These are phyloP conservation scores for Cryptoleucopteryx plumbea DNA, from an alignment of 2,113 vertebrate species.

Conservation along the genomic window DNA sequence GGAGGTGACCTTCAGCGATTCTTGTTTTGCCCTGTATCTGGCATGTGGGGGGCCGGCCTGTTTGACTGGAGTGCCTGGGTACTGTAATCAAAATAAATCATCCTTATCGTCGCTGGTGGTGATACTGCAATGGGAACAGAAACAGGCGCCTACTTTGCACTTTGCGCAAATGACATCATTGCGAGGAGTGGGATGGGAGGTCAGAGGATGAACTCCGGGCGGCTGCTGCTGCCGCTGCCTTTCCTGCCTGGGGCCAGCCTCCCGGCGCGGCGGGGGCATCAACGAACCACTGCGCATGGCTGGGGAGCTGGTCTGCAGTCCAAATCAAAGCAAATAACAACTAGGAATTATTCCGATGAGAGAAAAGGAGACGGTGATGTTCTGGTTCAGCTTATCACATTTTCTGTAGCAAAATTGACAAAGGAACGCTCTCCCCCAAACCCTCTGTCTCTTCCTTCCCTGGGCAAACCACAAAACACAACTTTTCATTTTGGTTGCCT, in stretches of 20 bases:
- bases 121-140: background rate
- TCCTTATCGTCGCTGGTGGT: background rate
- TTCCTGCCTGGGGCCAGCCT: background rate
- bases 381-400: background rate
- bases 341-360: background rate
- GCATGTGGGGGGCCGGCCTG: background rate
- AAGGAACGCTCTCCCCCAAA: background rate
- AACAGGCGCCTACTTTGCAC: background rate
- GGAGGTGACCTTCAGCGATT: constrained; percentile 33
- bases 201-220: background rate
- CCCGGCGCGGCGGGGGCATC: fast-evolving
- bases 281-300: fast-evolving
- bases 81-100: constrained; percentile 59
- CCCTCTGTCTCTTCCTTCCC: background rate
- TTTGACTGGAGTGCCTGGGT: constrained; percentile 16
- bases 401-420: background rate
- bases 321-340: background rate
- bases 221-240: background rate
- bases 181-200: background rate
- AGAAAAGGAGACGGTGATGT: background rate
- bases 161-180: background rate
- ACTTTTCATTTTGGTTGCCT: background rate
- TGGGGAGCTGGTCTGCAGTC: background rate
- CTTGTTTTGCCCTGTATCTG: constrained; percentile 21
- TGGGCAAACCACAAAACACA: background rate